Evolutionary conservation across 2,888 invertebrate genomes (phyloP).

Genomic region (Schizaphis graminum): DNA sequence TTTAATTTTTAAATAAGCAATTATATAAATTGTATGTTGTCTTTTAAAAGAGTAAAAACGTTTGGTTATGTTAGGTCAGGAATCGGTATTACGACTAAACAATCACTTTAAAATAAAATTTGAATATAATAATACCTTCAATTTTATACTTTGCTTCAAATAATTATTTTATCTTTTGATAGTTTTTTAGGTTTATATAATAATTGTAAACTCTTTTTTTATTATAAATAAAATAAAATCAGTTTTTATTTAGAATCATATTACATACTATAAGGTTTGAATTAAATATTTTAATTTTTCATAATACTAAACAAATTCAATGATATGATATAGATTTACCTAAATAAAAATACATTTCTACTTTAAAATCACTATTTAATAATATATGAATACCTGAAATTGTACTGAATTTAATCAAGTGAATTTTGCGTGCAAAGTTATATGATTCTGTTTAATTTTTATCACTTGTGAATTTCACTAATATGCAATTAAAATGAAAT

Average conservation of each 20-base stretch:
- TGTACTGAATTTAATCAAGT: neutral
- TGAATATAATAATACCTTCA: neutral
- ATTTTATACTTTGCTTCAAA: neutral
- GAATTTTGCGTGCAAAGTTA: neutral
- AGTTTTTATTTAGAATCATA: neutral
- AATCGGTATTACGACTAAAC: neutral
- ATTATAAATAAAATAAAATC: neutral
- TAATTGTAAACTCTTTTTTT: neutral
- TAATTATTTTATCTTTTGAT: neutral
- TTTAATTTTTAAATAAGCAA: neutral
- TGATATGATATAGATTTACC: neutral
- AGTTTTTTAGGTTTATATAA: neutral
- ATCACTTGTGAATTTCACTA: neutral
- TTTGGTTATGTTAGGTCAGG: too few relatives aligned
- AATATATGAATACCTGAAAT: neutral
- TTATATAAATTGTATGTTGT: neutral
- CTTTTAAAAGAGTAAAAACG: neutral
- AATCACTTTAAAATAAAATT: neutral
- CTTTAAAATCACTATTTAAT: neutral
- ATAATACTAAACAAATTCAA: neutral
- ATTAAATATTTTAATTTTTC: neutral
- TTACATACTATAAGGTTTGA: neutral
- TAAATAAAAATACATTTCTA: neutral
- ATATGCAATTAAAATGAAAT: neutral
- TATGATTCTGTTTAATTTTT: neutral